phyloP scores from a whole-genome alignment of 1,140 invertebrate genomes.

The Lasioglossum baleicum region DNA sequence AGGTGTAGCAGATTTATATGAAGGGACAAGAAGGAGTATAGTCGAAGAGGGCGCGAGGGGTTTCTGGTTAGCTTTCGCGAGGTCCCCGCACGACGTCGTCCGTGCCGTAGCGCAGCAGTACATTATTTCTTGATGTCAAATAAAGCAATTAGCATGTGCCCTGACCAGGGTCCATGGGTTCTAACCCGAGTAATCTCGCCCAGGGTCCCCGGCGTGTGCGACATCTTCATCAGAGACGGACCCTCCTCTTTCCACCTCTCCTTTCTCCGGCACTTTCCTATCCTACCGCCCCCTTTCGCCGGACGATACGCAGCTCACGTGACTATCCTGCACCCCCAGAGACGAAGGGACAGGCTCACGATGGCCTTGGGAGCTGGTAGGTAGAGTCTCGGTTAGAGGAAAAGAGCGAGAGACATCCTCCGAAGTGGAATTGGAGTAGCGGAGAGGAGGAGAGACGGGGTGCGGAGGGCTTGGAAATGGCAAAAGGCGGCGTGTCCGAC shows the following conservation, averaged over 20 bases:
- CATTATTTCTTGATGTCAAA: slow-evolving; percentile 81
- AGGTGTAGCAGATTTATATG: slow-evolving; percentile 51
- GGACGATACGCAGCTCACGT: slow-evolving; percentile 54
- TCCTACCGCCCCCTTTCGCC: slow-evolving; percentile 34
- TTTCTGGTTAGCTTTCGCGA: slow-evolving; percentile 59
- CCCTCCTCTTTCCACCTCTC: slow-evolving; percentile 47
- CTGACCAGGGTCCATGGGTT: slow-evolving; percentile 74
- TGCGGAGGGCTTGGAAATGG: not conserved
- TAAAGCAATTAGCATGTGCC: slow-evolving; percentile 81
- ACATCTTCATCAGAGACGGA: slow-evolving; percentile 79
- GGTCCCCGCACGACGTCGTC: slow-evolving; percentile 38
- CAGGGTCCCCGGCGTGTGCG: slow-evolving; percentile 77
- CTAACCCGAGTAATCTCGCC: slow-evolving; percentile 76
- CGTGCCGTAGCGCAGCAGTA: slow-evolving; percentile 62
- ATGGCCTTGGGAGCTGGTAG: not conserved
- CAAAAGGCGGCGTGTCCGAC: slow-evolving; percentile 45
- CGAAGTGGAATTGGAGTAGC: slow-evolving; percentile 7
- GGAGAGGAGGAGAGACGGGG: not conserved
- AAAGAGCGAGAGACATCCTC: slow-evolving; percentile 33
- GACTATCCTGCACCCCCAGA: slow-evolving; percentile 54
- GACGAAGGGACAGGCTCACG: slow-evolving; percentile 40
- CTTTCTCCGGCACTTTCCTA: slow-evolving; percentile 55
- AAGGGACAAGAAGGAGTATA: slow-evolving; percentile 24
- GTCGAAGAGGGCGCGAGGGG: slow-evolving; percentile 49
- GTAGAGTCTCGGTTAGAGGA: not conserved